Conservation (phyloP, 2,888 invertebrate species). For the Thysanoteuthis rhombus region DNA sequence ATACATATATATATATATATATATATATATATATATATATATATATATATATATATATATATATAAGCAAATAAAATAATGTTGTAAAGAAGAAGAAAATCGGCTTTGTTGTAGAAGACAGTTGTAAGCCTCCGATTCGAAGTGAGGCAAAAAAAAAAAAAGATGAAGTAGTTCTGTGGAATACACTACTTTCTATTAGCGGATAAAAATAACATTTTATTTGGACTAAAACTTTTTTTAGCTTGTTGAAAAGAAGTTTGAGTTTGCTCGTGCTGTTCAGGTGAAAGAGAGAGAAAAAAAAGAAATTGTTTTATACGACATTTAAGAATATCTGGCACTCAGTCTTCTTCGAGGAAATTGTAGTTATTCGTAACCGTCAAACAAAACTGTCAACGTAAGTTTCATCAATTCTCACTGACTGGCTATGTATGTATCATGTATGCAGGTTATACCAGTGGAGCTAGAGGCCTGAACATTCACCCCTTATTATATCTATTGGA, state of each 20-base stretch:
- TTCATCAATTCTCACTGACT: too few relatives aligned
- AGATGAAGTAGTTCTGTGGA: neutral
- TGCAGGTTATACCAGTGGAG: too few relatives aligned
- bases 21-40: neutral
- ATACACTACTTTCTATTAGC: neutral
- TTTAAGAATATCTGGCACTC: neutral
- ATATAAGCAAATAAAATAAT: too few relatives aligned
- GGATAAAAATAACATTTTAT: neutral
- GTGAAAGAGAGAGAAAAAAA: neutral
- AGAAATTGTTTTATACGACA: neutral
- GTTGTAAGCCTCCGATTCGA: neutral
- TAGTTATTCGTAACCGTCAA: too few relatives aligned
- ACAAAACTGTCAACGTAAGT: too few relatives aligned
- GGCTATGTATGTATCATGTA: too few relatives aligned
- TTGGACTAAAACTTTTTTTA: neutral
- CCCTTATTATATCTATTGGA: too few relatives aligned
- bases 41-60: too few relatives aligned
- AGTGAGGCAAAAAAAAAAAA: neutral
- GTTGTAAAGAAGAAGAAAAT: neutral
- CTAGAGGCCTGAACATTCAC: too few relatives aligned
- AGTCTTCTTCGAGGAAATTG: neutral
- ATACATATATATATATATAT: neutral
- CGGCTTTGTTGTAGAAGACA: constrained; percentile 12
- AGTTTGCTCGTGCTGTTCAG: neutral
- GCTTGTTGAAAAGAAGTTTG: neutral